phyloP scores from a whole-genome alignment of 2,888 invertebrate species.

The Sarcophaga carnaria region DNA sequence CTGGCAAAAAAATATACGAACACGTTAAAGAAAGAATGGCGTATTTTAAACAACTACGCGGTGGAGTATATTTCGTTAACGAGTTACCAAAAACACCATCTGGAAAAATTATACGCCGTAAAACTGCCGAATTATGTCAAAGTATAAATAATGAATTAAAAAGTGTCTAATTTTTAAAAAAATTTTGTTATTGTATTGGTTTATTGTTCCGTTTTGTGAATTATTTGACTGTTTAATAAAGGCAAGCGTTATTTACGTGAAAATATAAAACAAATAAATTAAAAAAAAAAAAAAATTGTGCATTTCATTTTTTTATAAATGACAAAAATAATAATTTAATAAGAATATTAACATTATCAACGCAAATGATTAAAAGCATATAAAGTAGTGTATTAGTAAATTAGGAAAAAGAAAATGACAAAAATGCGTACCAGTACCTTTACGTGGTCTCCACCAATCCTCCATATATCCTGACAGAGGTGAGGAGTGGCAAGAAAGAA shows the following conservation, averaged over 20 bases:
- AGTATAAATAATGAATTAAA: constrained; percentile 13
- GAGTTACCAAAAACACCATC: constrained; percentile 69
- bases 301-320: constrained; percentile 29
- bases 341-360: constrained; percentile 22
- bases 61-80: constrained; percentile 71
- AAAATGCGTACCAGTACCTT: constrained; percentile 87
- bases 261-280: not conserved
- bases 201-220: constrained; percentile 46
- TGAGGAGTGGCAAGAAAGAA: constrained; percentile 90
- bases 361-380: constrained; percentile 55
- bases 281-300: constrained; percentile 37
- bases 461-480: constrained; percentile 98
- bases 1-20: constrained; percentile 63
- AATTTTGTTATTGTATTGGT: constrained; percentile 30
- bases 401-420: constrained; percentile 52
- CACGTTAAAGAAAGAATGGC: constrained; percentile 69
- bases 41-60: constrained; percentile 72
- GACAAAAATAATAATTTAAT: constrained; percentile 15
- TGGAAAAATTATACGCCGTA: constrained; percentile 67
- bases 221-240: not conserved
- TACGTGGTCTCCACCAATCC: constrained; percentile 98
- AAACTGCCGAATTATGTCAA: constrained; percentile 64
- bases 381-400: constrained; percentile 72
- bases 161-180: not conserved
- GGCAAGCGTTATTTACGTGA: constrained; percentile 52